Evolutionary conservation across 2,888 invertebrate genomes (phyloP), one percentile per base, ranked within the genome.

Genomic region (Drosophila niveifrons): DNA sequence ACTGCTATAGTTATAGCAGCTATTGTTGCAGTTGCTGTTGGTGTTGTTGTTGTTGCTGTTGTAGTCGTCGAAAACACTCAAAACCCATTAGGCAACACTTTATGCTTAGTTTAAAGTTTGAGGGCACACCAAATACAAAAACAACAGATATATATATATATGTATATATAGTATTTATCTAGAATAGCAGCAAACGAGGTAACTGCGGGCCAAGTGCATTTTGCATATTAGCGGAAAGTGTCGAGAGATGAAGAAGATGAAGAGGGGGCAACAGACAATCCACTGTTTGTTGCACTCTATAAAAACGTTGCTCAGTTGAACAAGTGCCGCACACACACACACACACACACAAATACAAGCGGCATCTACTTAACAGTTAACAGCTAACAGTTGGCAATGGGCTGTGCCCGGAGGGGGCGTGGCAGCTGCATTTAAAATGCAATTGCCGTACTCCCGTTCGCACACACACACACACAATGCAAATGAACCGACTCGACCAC

Each of bases 1-100:
- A 59, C 17, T 56, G 62, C 9, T 41, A 46, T n/a, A 50, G 44
- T 44, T 41, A 56, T 8, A 59, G 69, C 46, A 53, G 62, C 23
- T 66, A 44, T 50, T 66, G 56, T 34, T 55, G 66, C 41, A 23
- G 23, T 23, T 23, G 23, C 1, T 23, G 23, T 23, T n/a, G n/a
- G n/a, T 50, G 70, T 34, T 18, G 50, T 55, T 51, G 41, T 48
- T 52, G 64, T 63, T 57, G 66, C 51, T 59, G 65, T 57, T 52
- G 76, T 69, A 84, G 88, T 84, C 79, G 90, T 90, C 89, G 84
- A 90, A 90, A 90, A 90, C 90, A 90, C 89, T 90, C 90, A 88
- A 88, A 89, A 89, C 86, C 90, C 89, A 89, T 89, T 89, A 90
- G 90, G 90, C 81, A 89, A 90, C 90, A 90, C 89, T 90, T 90